Base-by-base conservation (phyloP, 2,797 vertebrate species). In the Poecilia gillii region DNA sequence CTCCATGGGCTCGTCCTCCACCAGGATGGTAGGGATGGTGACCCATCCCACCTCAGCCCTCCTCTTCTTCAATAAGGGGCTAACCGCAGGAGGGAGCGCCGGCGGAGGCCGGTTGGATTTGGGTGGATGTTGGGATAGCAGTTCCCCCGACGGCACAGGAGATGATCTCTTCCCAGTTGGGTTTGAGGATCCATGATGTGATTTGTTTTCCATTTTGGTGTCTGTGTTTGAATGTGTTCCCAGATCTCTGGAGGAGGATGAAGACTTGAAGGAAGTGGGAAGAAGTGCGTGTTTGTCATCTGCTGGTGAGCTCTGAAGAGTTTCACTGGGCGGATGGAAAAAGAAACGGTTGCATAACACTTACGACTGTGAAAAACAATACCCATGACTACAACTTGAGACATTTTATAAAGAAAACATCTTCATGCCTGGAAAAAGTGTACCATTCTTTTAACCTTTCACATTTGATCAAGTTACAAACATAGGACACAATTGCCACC, bases 1-100 rank as follows among this genome's bases (percentile, higher is more conserved):
- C 82, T 92, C 90, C 91, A 94, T 91, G 33, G 89, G 87, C 53
- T 94, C 85, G 28, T 95, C 88, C 80, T 96, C 94, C 77, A 95
- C 75, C 57, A 94, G 83, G 86, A 95, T 93, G 0, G 84, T 89
- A 36, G 95, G 94, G 81, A 95, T 87, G 87, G 53, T 85, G 49
- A 89, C 71, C 46, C 80, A 45, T 39, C 87, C 90, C 33, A 39
- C 83, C 53, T 97, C 96, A 1, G 90, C 90, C 94, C 84, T 95
- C 76, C 90, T 90, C 81, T 92, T 90, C 71, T 94, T 93, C 18
- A 87, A 31, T 12, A 90, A 87, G 0, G 94, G 94, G 80, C 92
- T 93, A 70, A 90, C 3, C 0, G 86, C 87, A 0, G 92, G 85
- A 6, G 84, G 79, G 25, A 92, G 79, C 2, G 91, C 90, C 0